Conservation (phyloP, 2,888 invertebrate species). For the Agonopterix arenella region DNA sequence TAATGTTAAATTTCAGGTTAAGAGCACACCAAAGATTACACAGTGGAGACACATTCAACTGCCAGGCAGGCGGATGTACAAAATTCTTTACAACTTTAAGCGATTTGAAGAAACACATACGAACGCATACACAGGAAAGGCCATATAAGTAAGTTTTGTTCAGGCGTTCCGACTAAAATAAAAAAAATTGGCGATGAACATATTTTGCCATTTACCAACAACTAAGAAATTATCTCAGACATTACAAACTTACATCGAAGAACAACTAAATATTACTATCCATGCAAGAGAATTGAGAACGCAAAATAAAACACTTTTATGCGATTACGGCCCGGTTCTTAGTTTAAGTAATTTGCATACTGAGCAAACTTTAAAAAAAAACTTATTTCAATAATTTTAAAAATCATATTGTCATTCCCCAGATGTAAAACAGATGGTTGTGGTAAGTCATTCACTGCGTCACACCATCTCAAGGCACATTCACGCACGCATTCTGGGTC, state of each 20-base stretch:
- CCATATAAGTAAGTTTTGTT: slow-evolving; percentile 84
- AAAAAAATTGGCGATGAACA: not conserved
- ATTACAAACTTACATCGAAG: too few relatives aligned
- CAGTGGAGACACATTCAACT: slow-evolving; percentile 96
- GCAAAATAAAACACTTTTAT: too few relatives aligned
- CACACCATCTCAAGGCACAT: slow-evolving; percentile 96
- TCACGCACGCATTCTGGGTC: slow-evolving; percentile 89
- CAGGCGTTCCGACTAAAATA: not conserved
- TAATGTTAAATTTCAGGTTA: slow-evolving; percentile 67
- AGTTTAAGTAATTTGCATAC: too few relatives aligned
- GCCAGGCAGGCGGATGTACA: slow-evolving; percentile 86
- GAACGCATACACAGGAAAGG: slow-evolving; percentile 94
- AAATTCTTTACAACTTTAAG: slow-evolving; percentile 96
- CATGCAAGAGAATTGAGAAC: too few relatives aligned
- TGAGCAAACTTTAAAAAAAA: too few relatives aligned
- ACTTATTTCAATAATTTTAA: not conserved
- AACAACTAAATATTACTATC: too few relatives aligned
- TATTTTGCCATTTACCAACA: too few relatives aligned
- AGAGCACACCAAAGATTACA: slow-evolving; percentile 94
- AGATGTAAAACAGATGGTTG: slow-evolving; percentile 91
- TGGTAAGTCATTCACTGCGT: slow-evolving; percentile 94
- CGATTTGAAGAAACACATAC: slow-evolving; percentile 94
- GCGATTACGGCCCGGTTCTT: too few relatives aligned
- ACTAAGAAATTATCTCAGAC: too few relatives aligned
- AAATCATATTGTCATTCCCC: slow-evolving; percentile 2